phyloP scores from a whole-genome alignment of 2,797 vertebrate genomes.

The Lophius americanus region DNA sequence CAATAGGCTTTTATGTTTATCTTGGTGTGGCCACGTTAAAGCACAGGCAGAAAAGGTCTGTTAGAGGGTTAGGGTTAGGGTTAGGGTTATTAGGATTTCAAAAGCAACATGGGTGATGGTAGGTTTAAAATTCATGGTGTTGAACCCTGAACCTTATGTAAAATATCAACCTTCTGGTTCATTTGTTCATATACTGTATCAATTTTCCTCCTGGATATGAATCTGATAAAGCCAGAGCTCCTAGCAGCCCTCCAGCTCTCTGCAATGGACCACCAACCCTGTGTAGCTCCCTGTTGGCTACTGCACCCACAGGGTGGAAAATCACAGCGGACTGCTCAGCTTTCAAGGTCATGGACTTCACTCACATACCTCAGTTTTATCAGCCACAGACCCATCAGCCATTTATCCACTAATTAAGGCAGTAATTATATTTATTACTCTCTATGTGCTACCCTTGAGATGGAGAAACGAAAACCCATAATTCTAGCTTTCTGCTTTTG shows the following conservation, averaged over 20 bases:
- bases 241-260: conserved; percentile 35
- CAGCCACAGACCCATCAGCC: conserved; percentile 49
- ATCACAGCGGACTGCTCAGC: conserved; percentile 66
- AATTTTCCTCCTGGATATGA: conserved; percentile 30
- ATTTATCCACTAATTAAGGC: conserved; percentile 17
- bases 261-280: conserved; percentile 43
- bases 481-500: conserved; percentile 4
- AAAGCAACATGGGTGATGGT: not conserved
- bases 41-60: conserved; percentile 10
- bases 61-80: conserved; percentile 12
- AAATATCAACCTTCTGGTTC: conserved; percentile 23
- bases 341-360: conserved; percentile 79
- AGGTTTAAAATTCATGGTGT: conserved; percentile 4
- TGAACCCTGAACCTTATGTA: conserved; percentile 5
- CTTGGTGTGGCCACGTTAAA: conserved; percentile 24
- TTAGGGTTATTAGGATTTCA: not conserved
- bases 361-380: conserved; percentile 68
- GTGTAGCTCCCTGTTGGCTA: conserved; percentile 65
- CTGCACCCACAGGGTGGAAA: conserved; percentile 60
- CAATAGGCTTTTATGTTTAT: conserved; percentile 14
- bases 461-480: not conserved
- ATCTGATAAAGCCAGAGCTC: conserved; percentile 40
- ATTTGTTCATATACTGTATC: conserved; percentile 19
- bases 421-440: conserved; percentile 48
- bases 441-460: conserved; percentile 11